phyloP scores from a whole-genome alignment of 2,888 invertebrate genomes.

The Dicyrtomina minuta region DNA sequence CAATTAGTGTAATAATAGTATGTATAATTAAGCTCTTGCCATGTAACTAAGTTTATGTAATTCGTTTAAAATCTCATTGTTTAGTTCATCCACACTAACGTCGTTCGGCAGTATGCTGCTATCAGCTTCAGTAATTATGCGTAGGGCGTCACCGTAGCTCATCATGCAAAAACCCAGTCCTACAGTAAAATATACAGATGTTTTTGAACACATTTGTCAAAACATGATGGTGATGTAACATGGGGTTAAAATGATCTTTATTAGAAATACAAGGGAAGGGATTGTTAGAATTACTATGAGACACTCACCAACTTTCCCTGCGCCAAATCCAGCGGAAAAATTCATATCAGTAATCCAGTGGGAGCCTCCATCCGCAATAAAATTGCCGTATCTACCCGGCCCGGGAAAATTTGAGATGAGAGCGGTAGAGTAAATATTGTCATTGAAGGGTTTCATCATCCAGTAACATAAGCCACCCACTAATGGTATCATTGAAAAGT shows the following conservation, averaged over 20 bases:
- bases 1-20: no score
- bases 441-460: slow-evolving; percentile 4
- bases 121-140: slow-evolving; percentile 41
- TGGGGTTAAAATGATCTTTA: no score
- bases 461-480: slow-evolving; percentile 18
- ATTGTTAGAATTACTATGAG: no score
- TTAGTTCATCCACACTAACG: slow-evolving; percentile 37
- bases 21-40: no score
- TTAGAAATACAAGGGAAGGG: no score
- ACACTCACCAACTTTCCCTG: slow-evolving; percentile 45
- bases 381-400: neutral
- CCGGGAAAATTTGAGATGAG: slow-evolving; percentile 33
- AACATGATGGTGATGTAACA: no score
- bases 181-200: neutral
- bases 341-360: slow-evolving; percentile 41
- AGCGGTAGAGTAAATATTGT: slow-evolving; percentile 15
- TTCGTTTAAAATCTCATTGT: slow-evolving; percentile 38
- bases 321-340: slow-evolving; percentile 41
- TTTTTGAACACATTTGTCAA: no score
- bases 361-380: slow-evolving; percentile 32
- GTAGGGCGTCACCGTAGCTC: slow-evolving; percentile 42
- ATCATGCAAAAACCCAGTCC: slow-evolving; percentile 45
- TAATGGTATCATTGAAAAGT: slow-evolving; percentile 18
- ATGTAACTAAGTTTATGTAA: slow-evolving; percentile 18
- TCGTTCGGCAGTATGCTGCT: slow-evolving; percentile 36